Conservation (phyloP, 2,797 vertebrate genomes). For the Moxostoma hubbsi region DNA sequence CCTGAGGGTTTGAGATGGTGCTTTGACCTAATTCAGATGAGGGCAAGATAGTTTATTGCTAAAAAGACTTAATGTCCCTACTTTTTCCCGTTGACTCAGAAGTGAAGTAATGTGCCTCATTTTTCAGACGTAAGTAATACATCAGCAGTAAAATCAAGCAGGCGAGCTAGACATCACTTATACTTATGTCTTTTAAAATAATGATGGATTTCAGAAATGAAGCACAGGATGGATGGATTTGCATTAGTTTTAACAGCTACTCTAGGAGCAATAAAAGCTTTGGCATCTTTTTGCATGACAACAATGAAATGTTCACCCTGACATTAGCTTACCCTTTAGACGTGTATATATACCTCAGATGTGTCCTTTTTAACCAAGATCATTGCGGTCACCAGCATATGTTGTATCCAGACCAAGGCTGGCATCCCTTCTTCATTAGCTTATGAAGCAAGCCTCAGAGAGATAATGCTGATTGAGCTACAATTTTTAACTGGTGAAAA, state of each 20-base stretch:
- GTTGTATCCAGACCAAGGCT: too few relatives aligned
- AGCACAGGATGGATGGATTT: conserved; percentile 11
- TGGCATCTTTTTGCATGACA: conserved; percentile 24
- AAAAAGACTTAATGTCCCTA: not conserved
- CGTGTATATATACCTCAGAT: conserved; percentile 16
- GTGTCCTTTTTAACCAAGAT: conserved; percentile 24
- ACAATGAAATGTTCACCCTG: conserved; percentile 27
- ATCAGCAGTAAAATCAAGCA: conserved; percentile 34
- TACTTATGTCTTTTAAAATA: conserved; percentile 35
- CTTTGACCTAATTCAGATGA: not conserved
- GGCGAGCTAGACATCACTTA: conserved; percentile 38
- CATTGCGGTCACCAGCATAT: not conserved
- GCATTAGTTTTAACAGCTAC: conserved; percentile 30
- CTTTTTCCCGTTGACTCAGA: conserved; percentile 5
- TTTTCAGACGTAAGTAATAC: conserved; percentile 13
- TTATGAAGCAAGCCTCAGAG: too few relatives aligned
- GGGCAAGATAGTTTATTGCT: not conserved
- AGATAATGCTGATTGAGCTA: too few relatives aligned
- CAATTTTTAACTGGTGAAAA: too few relatives aligned
- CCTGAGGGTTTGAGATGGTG: too few relatives aligned
- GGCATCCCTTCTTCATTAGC: too few relatives aligned
- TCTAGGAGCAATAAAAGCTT: conserved; percentile 33
- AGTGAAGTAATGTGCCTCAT: not conserved
- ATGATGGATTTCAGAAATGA: conserved; percentile 33
- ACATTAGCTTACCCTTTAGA: conserved; percentile 34